Percentiles rank a stretch among this genome's conserved stretches.
These are phyloP conservation scores for Microtus pennsylvanicus DNA, from an alignment of 2,113 vertebrate species.

Conservation along the genomic window DNA sequence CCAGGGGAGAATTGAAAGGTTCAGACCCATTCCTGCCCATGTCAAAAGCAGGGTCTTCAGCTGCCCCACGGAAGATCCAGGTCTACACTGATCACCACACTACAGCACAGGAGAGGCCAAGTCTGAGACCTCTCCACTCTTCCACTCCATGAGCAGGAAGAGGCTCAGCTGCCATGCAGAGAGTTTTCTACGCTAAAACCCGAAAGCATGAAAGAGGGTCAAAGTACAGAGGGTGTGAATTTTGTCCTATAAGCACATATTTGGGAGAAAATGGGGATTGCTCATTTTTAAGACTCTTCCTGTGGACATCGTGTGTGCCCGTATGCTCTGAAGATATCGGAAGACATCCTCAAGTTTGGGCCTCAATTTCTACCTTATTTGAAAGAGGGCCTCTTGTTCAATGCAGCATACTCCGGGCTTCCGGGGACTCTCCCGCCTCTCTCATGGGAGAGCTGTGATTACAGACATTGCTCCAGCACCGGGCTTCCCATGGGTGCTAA, in stretches of 20 bases:
- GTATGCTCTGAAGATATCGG: background rate
- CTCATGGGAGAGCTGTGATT: too few relatives aligned
- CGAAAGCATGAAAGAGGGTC: background rate
- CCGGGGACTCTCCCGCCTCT: background rate
- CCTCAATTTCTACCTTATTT: background rate
- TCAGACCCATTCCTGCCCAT: too few relatives aligned
- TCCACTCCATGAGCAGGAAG: background rate
- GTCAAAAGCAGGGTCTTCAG: too few relatives aligned
- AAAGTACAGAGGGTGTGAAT: accelerated
- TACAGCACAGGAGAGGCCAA: accelerated
- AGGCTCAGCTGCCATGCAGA: background rate
- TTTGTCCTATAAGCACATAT: background rate
- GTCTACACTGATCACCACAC: accelerated
- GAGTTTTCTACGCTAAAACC: background rate
- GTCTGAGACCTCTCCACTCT: accelerated
- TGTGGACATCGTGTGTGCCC: background rate
- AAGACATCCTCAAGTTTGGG: background rate
- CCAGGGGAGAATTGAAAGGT: too few relatives aligned
- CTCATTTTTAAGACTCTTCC: background rate
- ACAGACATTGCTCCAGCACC: background rate
- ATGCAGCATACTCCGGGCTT: background rate
- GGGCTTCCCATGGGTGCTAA: background rate
- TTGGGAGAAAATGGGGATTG: background rate
- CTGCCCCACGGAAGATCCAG: accelerated
- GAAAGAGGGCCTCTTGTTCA: background rate